Base-by-base conservation (phyloP, 1,140 invertebrate genomes). In the Diorhabda carinulata region DNA sequence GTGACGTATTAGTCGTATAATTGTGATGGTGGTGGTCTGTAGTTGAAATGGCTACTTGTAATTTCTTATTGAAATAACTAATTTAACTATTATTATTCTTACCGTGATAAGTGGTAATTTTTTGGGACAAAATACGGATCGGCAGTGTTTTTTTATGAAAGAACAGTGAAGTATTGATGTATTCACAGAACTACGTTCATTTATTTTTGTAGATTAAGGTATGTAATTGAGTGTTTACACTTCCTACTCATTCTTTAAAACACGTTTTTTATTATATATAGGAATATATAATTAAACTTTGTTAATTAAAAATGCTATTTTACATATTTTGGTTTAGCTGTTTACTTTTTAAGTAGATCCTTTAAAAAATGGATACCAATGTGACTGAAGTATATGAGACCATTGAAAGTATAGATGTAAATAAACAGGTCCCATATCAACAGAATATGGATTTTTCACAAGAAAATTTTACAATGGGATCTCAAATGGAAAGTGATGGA, bases 351-450 rank as follows among this genome's bases (percentile, higher is more conserved):
- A 2, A 52, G 3, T n/a, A n/a, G 47, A 6, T 52, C 6, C 0
- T n/a, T n/a, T 2, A n/a, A 52, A 61, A 62, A 43, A 62, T 62
- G 61, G 61, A 62, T n/a, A n/a, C 42, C 2, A 43, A 8, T 43
- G 44, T 62, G 5, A 43, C 61, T 43, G 41, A 62, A 8, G 61
- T 41, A 62, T 62, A 62, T 10, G 61, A 62, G 44, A 62, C 43
- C 25, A 43, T n/a, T n/a, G 43, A 9, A 10, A 5, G 5, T 43
- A 6, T 62, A 8, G 47, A 64, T 43, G 41, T 10, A 62, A 62
- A 62, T n/a, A 6, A 42, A 10, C 61, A 62, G 43, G 44, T 62
- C 7, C 10, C 42, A 9, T 43, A 41, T 2, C 41, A 43, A 43
- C 41, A 62, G 8, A 62, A 52, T 52, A n/a, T 52, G 2, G 47